Evolutionary conservation across 2,888 invertebrate species (phyloP), one percentile per base, ranked within the genome.

Genomic region (Mesochorus sp.): DNA sequence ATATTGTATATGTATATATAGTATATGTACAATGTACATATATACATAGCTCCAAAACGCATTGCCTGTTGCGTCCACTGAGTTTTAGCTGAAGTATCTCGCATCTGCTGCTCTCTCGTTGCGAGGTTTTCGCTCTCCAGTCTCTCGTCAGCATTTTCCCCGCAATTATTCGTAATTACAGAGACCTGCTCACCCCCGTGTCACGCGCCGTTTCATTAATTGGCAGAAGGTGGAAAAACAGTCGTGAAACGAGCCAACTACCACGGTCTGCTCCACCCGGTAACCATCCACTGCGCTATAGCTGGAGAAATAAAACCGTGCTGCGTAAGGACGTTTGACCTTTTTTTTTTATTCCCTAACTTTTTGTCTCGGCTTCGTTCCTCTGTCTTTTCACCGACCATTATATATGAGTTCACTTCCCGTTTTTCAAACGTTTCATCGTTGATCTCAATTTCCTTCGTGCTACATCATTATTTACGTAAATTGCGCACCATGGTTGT

Each of bases 161-260:
- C 85, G 85, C 87, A 88, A 89, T 88, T 89, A 88, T 87, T 86
- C 85, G 85, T 86, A 88, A 88, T 88, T 88, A 89, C 82, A 83
- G 83, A 71, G 83, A 68, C 57, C 73, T 68, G 76, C 53, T 47
- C 61, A 80, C 75, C 81, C 80, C 78, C 77, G 77, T 83, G 84
- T 81, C 85, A 83, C 57, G 66, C 73, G 74, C 85, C 83, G 84
- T 88, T 89, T 87, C 86, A 82, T 85, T 89, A 87, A 89, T 89
- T 87, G 87, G 83, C 73, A 74, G 62, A 77, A 70, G 74, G 62
- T 62, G 68, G 76, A 76, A 80, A 82, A 83, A 80, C 78, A 81
- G 76, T 73, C 77, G 78, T 79, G 74, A 81, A 80, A 82, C 78
- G 70, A 80, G 78, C 57, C 55, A 73, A 47, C 77, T 68, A 68